Percentiles rank a stretch among this genome's conserved stretches.
These are phyloP conservation scores for Luperina testacea DNA, from an alignment of 2,888 invertebrate species.

Conservation along the genomic window DNA sequence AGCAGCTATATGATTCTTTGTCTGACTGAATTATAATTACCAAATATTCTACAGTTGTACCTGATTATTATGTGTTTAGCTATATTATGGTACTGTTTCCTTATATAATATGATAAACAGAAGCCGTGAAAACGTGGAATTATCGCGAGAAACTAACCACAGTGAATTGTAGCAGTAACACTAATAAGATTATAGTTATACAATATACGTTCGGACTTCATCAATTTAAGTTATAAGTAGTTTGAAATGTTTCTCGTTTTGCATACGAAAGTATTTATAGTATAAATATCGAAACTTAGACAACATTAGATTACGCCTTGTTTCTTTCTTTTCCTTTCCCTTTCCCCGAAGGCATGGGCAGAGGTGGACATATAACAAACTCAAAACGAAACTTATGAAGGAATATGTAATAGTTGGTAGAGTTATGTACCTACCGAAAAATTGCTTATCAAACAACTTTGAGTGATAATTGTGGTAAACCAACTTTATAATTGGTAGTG, in stretches of 20 bases:
- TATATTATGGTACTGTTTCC: conserved; percentile 10
- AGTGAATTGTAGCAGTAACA: conserved; percentile 25
- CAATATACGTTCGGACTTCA: conserved; percentile 28
- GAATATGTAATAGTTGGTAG: background rate
- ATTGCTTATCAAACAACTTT: background rate
- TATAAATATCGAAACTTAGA: background rate
- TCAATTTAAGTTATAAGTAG: conserved; percentile 34
- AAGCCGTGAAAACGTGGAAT: conserved; percentile 35
- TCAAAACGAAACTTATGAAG: no score
- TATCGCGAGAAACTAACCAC: conserved; percentile 28
- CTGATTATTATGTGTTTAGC: background rate
- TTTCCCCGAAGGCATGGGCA: background rate
- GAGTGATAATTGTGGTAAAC: background rate
- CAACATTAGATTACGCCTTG: background rate
- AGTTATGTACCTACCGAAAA: background rate
- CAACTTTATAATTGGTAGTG: background rate
- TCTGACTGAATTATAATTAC: conserved; percentile 1
- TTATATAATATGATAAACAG: conserved; percentile 24
- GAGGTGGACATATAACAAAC: background rate
- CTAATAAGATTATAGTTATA: conserved; percentile 46
- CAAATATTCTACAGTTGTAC: background rate
- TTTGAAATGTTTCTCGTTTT: background rate
- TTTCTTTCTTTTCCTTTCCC: background rate
- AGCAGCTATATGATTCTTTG: conserved; percentile 3
- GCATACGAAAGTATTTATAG: background rate